Percentiles rank a stretch among this genome's conserved stretches.
Evolutionary conservation across 2,888 invertebrate genomes (phyloP).

Genomic region (Neoitamus cyanurus): DNA sequence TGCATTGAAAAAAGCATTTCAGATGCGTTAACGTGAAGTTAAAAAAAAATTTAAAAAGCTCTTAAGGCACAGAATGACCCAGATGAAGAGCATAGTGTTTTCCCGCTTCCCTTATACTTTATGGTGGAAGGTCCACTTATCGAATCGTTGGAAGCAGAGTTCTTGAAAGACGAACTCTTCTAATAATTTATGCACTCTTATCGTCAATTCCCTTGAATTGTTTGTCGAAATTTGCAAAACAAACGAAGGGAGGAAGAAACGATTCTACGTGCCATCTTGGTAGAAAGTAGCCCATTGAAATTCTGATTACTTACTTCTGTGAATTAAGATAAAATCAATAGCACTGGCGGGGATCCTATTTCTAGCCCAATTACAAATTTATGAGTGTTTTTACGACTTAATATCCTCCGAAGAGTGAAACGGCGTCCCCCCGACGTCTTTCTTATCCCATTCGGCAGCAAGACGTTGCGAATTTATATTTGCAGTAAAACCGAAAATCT

Average conservation of each 20-base stretch:
- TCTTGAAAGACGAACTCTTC: neutral
- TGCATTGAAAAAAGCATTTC: no score
- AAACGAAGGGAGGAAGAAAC: neutral
- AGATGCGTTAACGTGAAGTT: no score
- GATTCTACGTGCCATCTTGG: neutral
- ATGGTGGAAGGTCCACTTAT: neutral
- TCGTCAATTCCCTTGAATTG: neutral
- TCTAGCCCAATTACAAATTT: neutral
- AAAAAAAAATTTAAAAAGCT: no score
- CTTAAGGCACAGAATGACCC: no score
- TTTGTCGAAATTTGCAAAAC: neutral
- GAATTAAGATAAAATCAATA: neutral
- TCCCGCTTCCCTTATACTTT: neutral
- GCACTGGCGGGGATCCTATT: neutral
- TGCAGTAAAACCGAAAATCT: neutral
- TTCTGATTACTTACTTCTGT: neutral
- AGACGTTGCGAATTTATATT: neutral
- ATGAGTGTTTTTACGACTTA: conserved; percentile 1
- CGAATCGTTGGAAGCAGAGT: neutral
- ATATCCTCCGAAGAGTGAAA: neutral
- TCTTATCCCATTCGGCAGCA: neutral
- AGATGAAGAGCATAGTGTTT: no score
- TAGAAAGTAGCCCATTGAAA: neutral
- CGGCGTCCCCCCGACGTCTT: neutral
- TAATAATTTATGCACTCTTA: neutral